Base-by-base conservation (phyloP, 2,797 vertebrate species). In the Salarias fasciatus region DNA sequence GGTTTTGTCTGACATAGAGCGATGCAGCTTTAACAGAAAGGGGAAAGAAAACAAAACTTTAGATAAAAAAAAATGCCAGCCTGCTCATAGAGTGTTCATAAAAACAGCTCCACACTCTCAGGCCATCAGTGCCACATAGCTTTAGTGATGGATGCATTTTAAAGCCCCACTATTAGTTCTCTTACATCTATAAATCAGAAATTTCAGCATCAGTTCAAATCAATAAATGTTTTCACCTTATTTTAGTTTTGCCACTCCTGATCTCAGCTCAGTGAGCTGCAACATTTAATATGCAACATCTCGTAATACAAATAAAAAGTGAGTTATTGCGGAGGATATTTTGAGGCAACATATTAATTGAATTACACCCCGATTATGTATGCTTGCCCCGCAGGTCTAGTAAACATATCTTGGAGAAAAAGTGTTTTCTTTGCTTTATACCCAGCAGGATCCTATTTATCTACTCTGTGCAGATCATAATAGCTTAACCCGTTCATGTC, bases 71-170 rank as follows among this genome's bases (percentile, higher is more conserved):
- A 11, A 86, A 68, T 36, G 36, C 55, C 89, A 88, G 84, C 84
- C 77, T 72, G 81, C 86, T 80, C 81, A 90, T 91, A 88, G 93
- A 68, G 54, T 80, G 56, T 86, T 86, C 79, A 84, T 90, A 86
- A 92, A 90, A 73, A 75, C 61, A 35, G 79, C 72, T 69, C 89
- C 82, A 67, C 69, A 82, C 77, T 89, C 85, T 85, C 68, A 62
- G 72, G 60, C 87, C 83, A 69, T 92, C 87, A 89, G 80, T 76
- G 75, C 58, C 63, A 79, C 68, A 72, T 75, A 75, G 47, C 83
- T 84, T 74, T 64, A 79, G 50, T 90, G 86, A 93, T 91, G 84
- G 67, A 92, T 90, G 86, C 47, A 69, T 79, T 72, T 63, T 82
- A 81, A 80, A 80, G 81, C 57, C 18, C 64, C 64, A 74, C 51